Percentiles rank a stretch among this genome's conserved stretches.
Conservation (phyloP, 2,797 vertebrate species). For the Poeciliopsis paucimaculata region DNA sequence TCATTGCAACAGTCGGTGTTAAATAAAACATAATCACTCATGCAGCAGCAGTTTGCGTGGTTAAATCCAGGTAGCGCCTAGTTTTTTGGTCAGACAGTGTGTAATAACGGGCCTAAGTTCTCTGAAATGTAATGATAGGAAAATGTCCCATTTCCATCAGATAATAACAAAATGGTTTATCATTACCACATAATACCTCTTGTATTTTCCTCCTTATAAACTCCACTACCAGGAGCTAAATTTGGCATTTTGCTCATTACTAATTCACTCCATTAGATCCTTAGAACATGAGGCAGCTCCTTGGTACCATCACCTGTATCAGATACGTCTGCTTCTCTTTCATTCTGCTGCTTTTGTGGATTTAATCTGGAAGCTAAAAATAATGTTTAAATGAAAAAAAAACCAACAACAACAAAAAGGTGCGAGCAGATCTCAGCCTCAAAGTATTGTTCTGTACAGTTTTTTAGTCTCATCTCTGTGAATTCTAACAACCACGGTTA, state of each 20-base stretch:
- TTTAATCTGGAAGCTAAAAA: conserved; percentile 13
- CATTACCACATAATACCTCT: conserved; percentile 34
- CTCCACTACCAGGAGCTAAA: conserved; percentile 32
- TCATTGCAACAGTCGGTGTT: neutral
- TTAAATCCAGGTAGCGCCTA: neutral
- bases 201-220: conserved; percentile 37
- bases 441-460: conserved; percentile 20
- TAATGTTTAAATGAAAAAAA: conserved; percentile 13
- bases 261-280: conserved; percentile 32
- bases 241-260: conserved; percentile 36
- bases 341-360: conserved; percentile 24
- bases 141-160: neutral
- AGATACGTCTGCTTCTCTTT: conserved; percentile 47
- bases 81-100: neutral
- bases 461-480: conserved; percentile 32
- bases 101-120: neutral
- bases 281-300: conserved; percentile 4
- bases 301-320: conserved; percentile 42
- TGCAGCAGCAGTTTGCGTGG: neutral
- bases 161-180: neutral
- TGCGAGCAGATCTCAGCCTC: conserved; percentile 18
- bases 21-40: neutral
- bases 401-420: conserved; percentile 4
- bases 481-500: conserved; percentile 38
- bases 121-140: neutral